These are phyloP conservation scores for Periophthalmus modestus DNA, from an alignment of 2,113 vertebrate genomes.

Conservation along the genomic window DNA sequence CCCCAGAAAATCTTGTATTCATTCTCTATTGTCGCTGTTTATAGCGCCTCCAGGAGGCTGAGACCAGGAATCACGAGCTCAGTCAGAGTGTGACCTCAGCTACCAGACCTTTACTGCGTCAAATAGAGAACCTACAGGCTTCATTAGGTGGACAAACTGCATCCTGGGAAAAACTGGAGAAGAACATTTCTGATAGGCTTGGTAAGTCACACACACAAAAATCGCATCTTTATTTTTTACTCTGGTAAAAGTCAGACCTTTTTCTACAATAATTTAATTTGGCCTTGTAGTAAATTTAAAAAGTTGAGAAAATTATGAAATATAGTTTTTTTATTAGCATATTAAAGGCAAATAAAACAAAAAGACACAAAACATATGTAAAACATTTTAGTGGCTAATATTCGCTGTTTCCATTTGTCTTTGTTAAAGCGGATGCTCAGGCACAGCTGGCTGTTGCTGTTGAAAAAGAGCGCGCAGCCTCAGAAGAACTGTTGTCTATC, in stretches of 20 bases:
- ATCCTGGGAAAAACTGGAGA: conserved; percentile 95
- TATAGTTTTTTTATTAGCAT: too few relatives aligned
- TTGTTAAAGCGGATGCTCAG: conserved; percentile 85
- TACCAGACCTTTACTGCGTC: conserved; percentile 90
- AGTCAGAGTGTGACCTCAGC: conserved; percentile 94
- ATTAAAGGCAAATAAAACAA: too few relatives aligned
- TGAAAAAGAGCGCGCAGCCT: conserved; percentile 89
- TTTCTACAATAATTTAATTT: too few relatives aligned
- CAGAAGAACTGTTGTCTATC: conserved; percentile 87
- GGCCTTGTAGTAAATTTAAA: too few relatives aligned
- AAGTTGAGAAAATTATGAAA: too few relatives aligned
- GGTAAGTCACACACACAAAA: conserved; percentile 70
- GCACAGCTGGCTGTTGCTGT: conserved; percentile 88
- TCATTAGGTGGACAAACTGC: conserved; percentile 87
- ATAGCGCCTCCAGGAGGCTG: conserved; percentile 94
- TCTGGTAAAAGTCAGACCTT: not conserved
- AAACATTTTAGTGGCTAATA: not conserved
- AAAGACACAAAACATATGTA: too few relatives aligned
- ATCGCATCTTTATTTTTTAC: not conserved
- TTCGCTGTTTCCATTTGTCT: not conserved
- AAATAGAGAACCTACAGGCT: conserved; percentile 97
- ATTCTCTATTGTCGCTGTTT: not conserved
- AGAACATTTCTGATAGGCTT: conserved; percentile 93
- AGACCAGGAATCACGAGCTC: conserved; percentile 92
- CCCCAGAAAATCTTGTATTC: not conserved